phyloP scores from a whole-genome alignment of 2,113 vertebrate species.

The Fregetta grallaria region DNA sequence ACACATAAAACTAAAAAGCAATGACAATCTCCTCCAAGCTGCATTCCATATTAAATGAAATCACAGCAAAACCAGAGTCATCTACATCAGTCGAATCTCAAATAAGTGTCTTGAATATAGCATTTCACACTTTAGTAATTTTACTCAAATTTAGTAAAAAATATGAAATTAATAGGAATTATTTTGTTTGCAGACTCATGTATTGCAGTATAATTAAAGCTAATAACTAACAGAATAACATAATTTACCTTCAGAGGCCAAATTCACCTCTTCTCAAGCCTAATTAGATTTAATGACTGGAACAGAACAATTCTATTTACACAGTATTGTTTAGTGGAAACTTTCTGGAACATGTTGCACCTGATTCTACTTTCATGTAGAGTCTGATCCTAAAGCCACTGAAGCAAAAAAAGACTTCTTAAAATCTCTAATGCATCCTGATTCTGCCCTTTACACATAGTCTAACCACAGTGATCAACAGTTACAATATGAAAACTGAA shows the following conservation, averaged over 20 bases:
- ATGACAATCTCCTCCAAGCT: not conserved
- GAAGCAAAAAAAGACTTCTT: not conserved
- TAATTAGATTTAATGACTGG: conserved; percentile 40
- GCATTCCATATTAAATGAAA: not conserved
- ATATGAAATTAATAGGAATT: not conserved
- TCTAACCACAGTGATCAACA: not conserved
- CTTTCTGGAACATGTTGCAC: conserved; percentile 18
- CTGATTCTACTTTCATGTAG: not conserved
- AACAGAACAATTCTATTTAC: conserved; percentile 32
- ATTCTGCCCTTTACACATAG: not conserved
- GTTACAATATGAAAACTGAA: not conserved
- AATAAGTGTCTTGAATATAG: not conserved
- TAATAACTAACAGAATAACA: not conserved
- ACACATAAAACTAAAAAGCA: not conserved
- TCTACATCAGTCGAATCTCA: not conserved
- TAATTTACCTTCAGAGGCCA: not conserved
- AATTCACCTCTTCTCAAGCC: conserved; percentile 6
- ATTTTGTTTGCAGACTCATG: not conserved
- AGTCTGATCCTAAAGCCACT: not conserved
- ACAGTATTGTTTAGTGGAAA: not conserved
- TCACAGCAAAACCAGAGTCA: not conserved
- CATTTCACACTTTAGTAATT: not conserved
- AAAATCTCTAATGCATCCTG: not conserved
- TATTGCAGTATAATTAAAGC: not conserved
- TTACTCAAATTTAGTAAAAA: not conserved